Base-by-base conservation (phyloP, 2,113 vertebrate species). In the Lophochroa leadbeateri region DNA sequence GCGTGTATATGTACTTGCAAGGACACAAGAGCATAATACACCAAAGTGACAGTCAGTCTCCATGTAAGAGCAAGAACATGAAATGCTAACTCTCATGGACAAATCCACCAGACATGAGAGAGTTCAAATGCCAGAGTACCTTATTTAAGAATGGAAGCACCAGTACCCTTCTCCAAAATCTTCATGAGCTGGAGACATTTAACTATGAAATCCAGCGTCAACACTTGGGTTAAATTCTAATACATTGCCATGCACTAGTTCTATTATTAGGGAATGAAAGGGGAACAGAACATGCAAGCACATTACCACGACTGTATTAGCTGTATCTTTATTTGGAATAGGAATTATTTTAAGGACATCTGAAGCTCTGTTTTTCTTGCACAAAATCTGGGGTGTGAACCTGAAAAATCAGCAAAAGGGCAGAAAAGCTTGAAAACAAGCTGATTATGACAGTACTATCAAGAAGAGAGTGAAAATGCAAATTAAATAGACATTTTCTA, bases 401-500 rank as follows among this genome's bases (percentile, higher is more conserved):
- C 74, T 94, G 94, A 86, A 84, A 76, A 91, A 87, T 49, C 28
- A 91, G 61, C 9, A 8, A 53, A 82, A 94, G 94, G 49, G 77
- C 82, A 83, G 74, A 93, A 91, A 92, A 65, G n/a, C 82, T 88
- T 95, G 72, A 83, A 96, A 93, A 94, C 63, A 81, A 92, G 74
- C 61, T 71, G 75, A 88, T 61, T 83, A 69, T 71, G 77, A 94
- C 82, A 89, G 65, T 43, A 43, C 65, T 82, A 87, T 75, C 88
- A 61, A 49, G 80, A 92, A 92, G 72, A 95, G 89, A 85, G 83
- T n/a, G 57, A 86, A 91, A 82, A 50, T 75, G 92, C 71, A 97
- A 96, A 97, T 84, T 35, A 94, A 97, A 94, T 71, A 94, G 87
- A 58, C 18, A 39, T 83, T 92, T 96, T 90, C 97, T 94, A 96